A percentile compares a stretch with the other conserved stretches of the same genome.
These are phyloP conservation scores for Lysiphlebus fabarum DNA, from an alignment of 1,140 invertebrate species.

Conservation along the genomic window DNA sequence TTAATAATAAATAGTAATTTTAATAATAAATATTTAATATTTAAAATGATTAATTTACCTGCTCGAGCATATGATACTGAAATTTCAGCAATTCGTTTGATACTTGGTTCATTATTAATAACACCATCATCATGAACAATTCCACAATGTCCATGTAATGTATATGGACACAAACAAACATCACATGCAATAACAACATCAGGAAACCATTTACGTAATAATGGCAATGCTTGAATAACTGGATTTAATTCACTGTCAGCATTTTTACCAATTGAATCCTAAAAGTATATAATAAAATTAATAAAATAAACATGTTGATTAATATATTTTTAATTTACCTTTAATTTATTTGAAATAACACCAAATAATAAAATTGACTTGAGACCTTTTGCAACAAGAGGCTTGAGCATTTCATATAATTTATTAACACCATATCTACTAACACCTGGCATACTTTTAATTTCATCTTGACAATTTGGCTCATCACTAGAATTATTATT, in stretches of 20 bases:
- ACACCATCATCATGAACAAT: constrained; percentile 69
- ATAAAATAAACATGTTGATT: constrained; percentile 3
- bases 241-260: constrained; percentile 79
- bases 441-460: constrained; percentile 86
- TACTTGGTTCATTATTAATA: constrained; percentile 79
- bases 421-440: constrained; percentile 80
- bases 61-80: constrained; percentile 84
- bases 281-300: too few species aligned
- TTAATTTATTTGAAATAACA: constrained; percentile 71
- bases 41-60: constrained; percentile 57
- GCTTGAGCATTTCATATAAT: constrained; percentile 67
- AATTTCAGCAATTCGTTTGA: constrained; percentile 79
- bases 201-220: constrained; percentile 76
- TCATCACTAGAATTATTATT: too few species aligned
- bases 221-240: constrained; percentile 74
- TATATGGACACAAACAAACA: constrained; percentile 94
- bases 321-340: constrained; percentile 58
- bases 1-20: not conserved
- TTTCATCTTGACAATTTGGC: constrained; percentile 72
- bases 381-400: constrained; percentile 75
- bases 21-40: too few species aligned
- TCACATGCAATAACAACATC: constrained; percentile 86
- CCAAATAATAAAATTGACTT: constrained; percentile 88
- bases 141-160: constrained; percentile 91
- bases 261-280: constrained; percentile 72